Percentiles rank a stretch among this genome's conserved stretches.
Evolutionary conservation across 2,888 invertebrate species (phyloP).

Genomic region (Schrankia costaestrigalis): DNA sequence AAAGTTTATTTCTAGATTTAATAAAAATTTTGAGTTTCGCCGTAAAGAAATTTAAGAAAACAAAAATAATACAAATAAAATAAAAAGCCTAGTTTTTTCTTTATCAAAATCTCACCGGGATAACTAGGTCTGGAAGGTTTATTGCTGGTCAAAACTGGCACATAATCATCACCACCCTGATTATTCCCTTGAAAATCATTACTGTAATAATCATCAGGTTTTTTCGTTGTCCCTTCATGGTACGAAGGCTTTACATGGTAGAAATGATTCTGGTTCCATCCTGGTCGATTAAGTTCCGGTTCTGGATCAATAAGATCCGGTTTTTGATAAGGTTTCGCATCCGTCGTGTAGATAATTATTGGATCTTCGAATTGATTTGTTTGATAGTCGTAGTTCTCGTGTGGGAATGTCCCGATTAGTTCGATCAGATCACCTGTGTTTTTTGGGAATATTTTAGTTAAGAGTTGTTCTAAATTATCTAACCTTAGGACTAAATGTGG

Average conservation of each 20-base stretch:
- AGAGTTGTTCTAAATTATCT: no score
- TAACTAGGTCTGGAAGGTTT: conserved; percentile 65
- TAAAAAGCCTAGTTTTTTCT: conserved; percentile 27
- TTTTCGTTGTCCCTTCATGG: conserved; percentile 62
- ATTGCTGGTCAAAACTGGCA: conserved; percentile 59
- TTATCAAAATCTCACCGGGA: conserved; percentile 72
- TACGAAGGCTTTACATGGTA: conserved; percentile 77
- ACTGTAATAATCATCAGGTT: conserved; percentile 54
- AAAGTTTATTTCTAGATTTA: no score
- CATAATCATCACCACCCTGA: conserved; percentile 71
- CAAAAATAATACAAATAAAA: conserved; percentile 14
- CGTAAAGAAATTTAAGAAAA: conserved; percentile 20
- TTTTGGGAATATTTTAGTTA: no score
- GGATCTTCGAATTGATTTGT: conserved; percentile 72
- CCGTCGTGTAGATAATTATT: conserved; percentile 74
- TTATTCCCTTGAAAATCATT: conserved; percentile 43
- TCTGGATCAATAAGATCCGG: conserved; percentile 43
- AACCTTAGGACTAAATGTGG: no score
- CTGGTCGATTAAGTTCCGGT: conserved; percentile 42
- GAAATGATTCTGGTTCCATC: conserved; percentile 54
- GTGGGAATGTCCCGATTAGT: conserved; percentile 74
- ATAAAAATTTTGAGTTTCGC: conserved; percentile 33
- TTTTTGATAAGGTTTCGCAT: conserved; percentile 56
- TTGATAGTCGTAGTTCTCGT: conserved; percentile 70
- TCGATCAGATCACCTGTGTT: conserved; percentile 79